Conservation (phyloP, 1,140 invertebrate species). For the Leptoteleia sp. region DNA sequence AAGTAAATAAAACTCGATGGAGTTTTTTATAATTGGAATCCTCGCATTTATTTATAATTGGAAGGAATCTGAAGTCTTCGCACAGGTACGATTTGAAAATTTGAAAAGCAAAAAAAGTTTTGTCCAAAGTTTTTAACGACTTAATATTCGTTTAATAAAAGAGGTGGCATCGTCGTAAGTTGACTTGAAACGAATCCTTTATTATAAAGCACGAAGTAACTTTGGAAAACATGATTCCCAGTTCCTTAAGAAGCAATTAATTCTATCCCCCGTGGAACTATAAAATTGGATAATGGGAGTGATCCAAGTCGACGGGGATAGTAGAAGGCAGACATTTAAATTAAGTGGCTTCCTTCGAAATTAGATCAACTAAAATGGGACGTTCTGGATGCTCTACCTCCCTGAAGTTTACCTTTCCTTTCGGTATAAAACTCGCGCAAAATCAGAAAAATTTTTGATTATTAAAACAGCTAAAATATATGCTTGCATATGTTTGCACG, state of each 20-base stretch:
- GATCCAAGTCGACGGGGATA: conserved; percentile 47
- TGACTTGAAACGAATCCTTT: conserved; percentile 43
- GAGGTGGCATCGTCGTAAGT: conserved; percentile 39
- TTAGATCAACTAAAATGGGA: conserved; percentile 74
- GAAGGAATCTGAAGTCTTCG: too few species aligned
- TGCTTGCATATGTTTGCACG: too few species aligned
- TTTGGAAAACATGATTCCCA: conserved; percentile 77
- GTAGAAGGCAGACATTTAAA: conserved; percentile 75
- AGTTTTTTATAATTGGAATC: too few species aligned
- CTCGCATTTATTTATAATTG: too few species aligned
- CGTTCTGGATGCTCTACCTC: conserved; percentile 49
- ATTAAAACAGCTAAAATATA: too few species aligned
- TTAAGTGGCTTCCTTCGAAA: conserved; percentile 78
- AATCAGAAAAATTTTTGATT: conserved; percentile 18
- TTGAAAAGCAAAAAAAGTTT: conserved; percentile 32
- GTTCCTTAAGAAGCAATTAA: conserved; percentile 80
- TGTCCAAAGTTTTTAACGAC: conserved; percentile 31
- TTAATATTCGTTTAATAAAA: conserved; percentile 45
- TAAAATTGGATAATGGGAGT: conserved; percentile 66
- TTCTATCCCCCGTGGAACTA: conserved; percentile 74
- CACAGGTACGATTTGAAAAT: too few species aligned
- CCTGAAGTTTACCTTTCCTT: conserved; percentile 44
- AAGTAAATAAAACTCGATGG: too few species aligned
- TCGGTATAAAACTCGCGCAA: conserved; percentile 50
- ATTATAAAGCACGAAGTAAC: conserved; percentile 63